A percentile compares a stretch with the other conserved stretches of the same genome.
phyloP scores from a whole-genome alignment of 1,140 invertebrate genomes.

The Drosophila quadrilineata region DNA sequence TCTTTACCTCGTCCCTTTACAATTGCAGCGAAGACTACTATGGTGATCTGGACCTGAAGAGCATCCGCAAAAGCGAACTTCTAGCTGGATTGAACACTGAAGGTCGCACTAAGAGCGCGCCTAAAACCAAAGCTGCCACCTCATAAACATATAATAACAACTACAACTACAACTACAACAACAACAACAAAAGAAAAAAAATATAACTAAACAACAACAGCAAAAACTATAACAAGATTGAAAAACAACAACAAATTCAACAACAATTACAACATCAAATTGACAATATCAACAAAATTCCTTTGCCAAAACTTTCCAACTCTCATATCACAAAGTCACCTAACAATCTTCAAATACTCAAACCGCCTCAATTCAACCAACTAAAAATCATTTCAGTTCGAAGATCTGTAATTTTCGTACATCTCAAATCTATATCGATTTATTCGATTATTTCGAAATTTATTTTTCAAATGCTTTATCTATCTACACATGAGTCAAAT shows the following conservation, averaged over 20 bases:
- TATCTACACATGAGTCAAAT: conserved; percentile 27
- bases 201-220: conserved; percentile 49
- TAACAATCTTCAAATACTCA: conserved; percentile 50
- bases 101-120: conserved; percentile 81
- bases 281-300: conserved; percentile 51
- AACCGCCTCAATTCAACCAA: conserved; percentile 31
- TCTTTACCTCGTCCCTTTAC: conserved; percentile 80
- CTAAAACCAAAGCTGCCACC: conserved; percentile 80
- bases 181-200: conserved; percentile 53
- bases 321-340: conserved; percentile 54
- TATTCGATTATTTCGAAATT: not conserved
- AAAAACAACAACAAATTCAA: conserved; percentile 29
- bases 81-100: conserved; percentile 88
- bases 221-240: conserved; percentile 33
- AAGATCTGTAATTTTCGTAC: conserved; percentile 32
- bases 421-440: conserved; percentile 6
- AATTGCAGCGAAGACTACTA: conserved; percentile 96
- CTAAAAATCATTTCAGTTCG: conserved; percentile 39
- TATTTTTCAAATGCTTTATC: conserved; percentile 5
- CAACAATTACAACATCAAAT: conserved; percentile 35
- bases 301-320: conserved; percentile 39
- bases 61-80: conserved; percentile 95
- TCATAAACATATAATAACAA: conserved; percentile 73
- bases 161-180: conserved; percentile 45
- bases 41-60: conserved; percentile 95